Percentiles rank a stretch among this genome's conserved stretches.
Evolutionary conservation across 1,140 invertebrate species (phyloP).

Genomic region (Aethina tumida): DNA sequence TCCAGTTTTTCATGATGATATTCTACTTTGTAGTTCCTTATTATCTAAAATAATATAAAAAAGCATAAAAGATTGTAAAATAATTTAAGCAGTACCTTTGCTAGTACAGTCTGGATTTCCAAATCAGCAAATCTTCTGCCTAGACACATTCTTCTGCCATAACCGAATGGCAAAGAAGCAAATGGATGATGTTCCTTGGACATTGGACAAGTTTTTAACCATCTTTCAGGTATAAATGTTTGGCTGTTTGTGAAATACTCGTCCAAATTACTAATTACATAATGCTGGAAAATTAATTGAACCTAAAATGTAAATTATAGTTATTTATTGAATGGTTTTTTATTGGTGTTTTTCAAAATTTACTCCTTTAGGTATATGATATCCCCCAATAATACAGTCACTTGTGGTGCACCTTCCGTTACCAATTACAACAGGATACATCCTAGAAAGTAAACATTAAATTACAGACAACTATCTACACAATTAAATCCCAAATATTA

Average conservation of each 20-base stretch:
- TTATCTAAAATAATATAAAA: slow-evolving; percentile 44
- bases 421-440: slow-evolving; percentile 85
- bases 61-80: no score
- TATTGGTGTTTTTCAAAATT: slow-evolving; percentile 27
- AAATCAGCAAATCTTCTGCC: slow-evolving; percentile 64
- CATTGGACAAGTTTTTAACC: slow-evolving; percentile 46
- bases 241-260: slow-evolving; percentile 62
- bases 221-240: slow-evolving; percentile 66
- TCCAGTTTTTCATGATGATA: slow-evolving; percentile 54
- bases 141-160: slow-evolving; percentile 63
- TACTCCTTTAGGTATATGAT: slow-evolving; percentile 81
- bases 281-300: slow-evolving; percentile 74
- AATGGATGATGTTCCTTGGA: slow-evolving; percentile 44
- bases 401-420: slow-evolving; percentile 74
- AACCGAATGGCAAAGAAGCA: slow-evolving; percentile 63
- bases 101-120: slow-evolving; percentile 57
- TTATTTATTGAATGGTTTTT: slow-evolving; percentile 2
- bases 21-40: slow-evolving; percentile 54
- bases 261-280: slow-evolving; percentile 74
- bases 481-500: no score
- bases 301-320: slow-evolving; percentile 41
- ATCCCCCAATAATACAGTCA: slow-evolving; percentile 75
- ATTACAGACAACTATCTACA: no score
- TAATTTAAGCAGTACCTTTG: slow-evolving; percentile 43
- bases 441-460: slow-evolving; percentile 35